Evolutionary conservation across 2,797 vertebrate species (phyloP), one percentile per base, ranked within the genome.

Genomic region (Rhinophrynus dorsalis): DNA sequence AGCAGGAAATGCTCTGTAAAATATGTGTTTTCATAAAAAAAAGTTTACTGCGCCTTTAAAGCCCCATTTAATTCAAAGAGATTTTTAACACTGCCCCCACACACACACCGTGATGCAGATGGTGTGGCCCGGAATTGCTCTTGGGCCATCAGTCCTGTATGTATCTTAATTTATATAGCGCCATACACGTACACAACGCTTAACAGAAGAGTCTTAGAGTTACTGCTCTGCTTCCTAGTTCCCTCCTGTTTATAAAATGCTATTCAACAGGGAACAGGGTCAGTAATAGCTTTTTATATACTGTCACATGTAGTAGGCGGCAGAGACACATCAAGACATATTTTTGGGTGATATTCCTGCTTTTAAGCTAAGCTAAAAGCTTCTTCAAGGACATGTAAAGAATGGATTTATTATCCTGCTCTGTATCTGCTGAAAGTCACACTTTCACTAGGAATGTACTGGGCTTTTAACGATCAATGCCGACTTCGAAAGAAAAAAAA

Each of bases 341-440:
- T 11, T n/a, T n/a, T 17, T 26, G 9, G 24, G 50, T 33, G 37
- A 10, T 23, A 27, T 38, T 32, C 21, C 26, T 20, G 61, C 23
- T 52, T 27, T 51, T 40, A 9, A 27, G 18, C 27, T 13, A 13
- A 21, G 18, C 15, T 44, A 55, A 66, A 55, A 66, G 50, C 63
- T 33, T 66, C 24, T 29, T 21, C 50, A 24, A 33, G 63, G 37
- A 21, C 38, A 32, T 30, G 26, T 18, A 38, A 32, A 44, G 50
- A 66, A 55, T 45, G 8, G 24, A n/a, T 30, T 40, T 52, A 38
- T 44, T 40, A n/a, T 2, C 38, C 13, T n/a, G n/a, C n/a, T 50
- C 11, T 6, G 12, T 26, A 26, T 50, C 9, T 50, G 47, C 23
- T 13, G 21, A 12, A 50, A 50, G 21, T 50, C 23, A 13, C 23